Evolutionary conservation across 2,113 vertebrate genomes (phyloP).

Genomic region (Platichthys flesus): DNA sequence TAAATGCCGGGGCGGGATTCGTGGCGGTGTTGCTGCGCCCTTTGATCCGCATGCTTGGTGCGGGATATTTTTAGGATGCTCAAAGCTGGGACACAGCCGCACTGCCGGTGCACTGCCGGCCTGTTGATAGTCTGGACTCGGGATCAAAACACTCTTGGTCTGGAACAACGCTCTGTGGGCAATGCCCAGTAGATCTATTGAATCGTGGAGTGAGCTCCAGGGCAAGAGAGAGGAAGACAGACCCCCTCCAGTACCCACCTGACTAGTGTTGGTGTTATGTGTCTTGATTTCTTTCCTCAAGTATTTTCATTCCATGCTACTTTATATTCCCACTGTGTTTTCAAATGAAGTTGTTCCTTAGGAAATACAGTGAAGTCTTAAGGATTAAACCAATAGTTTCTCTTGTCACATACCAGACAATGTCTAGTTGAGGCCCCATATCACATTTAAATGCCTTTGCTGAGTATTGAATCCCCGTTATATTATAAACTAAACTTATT

Average conservation of each 20-base stretch:
- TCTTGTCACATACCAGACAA: no score
- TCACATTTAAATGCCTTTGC: no score
- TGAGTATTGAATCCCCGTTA: no score
- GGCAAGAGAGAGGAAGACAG: neutral
- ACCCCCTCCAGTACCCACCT: neutral
- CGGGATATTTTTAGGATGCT: slow-evolving; percentile 79
- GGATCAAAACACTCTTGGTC: neutral
- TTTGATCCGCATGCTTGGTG: slow-evolving; percentile 71
- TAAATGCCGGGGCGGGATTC: slow-evolving; percentile 79
- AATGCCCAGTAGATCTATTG: neutral
- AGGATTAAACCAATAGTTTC: no score
- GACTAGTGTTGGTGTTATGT: neutral
- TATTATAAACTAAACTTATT: no score
- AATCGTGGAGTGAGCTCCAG: neutral
- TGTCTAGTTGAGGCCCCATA: no score
- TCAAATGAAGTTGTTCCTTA: no score
- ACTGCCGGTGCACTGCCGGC: slow-evolving; percentile 1
- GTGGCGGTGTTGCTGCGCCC: slow-evolving; percentile 59
- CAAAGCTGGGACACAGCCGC: slow-evolving; percentile 59
- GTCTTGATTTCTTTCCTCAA: neutral
- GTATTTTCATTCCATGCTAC: neutral
- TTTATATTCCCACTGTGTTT: no score
- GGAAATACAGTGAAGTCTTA: no score
- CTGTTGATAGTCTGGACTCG: slow-evolving; percentile 14
- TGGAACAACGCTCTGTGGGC: neutral